Evolutionary conservation across 2,113 vertebrate species (phyloP), one percentile per base, ranked within the genome.

Genomic region (Oryzias melastigma): DNA sequence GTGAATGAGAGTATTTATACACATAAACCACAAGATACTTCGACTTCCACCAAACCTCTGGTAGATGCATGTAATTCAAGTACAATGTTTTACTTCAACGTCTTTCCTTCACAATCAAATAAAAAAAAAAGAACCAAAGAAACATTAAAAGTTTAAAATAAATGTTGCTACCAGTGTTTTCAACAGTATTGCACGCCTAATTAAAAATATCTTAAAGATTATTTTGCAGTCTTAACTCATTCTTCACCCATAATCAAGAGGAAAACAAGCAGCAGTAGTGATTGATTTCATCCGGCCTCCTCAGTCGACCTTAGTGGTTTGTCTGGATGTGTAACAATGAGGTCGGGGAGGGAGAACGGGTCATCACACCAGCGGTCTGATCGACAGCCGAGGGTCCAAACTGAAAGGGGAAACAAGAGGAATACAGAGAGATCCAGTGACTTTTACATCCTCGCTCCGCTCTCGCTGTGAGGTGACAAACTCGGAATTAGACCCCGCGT

Each of bases 141-240:
- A 35, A 61, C 48, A 57, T 67, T 52, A 74, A 75, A 85, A 71
- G 44, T 5, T 20, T 19, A 12, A 41, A 7, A 68, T 63, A 16
- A 58, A 16, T 3, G 54, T 47, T 40, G 58, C 19, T 50, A 35
- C 65, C 73, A 77, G 69, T 75, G 56, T 71, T 68, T 65, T 52
- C 45, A 58, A 74, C 71, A 6, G 62, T 73, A 82, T 68, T 82
- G 78, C 80, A 84, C 77, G 63, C 8, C 41, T 62, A 54, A 75
- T 75, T 73, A 75, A 80, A 65, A 60, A 62, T 14, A 25, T 70
- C 22, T 53, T 17, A 14, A 24, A 50, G 19, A 16, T 40, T 17
- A 68, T 51, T 29, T 35, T 58, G 5, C 22, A 46, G 51, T 13
- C n/a, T 18, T 19, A 15, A 35, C 19, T 17, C 56, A 58, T 42